phyloP scores from a whole-genome alignment of 2,797 vertebrate species.

The Podarcis siculus region DNA sequence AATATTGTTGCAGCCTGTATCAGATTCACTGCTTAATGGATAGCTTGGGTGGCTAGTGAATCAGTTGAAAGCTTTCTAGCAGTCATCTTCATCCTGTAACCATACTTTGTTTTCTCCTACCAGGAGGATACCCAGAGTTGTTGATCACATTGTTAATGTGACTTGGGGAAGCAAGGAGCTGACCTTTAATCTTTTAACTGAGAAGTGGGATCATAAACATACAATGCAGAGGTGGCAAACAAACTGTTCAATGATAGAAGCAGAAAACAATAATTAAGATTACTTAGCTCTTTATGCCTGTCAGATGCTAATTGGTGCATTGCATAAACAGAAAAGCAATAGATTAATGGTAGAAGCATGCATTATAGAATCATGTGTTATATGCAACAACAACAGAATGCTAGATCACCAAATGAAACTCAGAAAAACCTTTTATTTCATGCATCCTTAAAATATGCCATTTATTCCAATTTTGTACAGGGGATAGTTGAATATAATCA shows the following conservation, averaged over 20 bases:
- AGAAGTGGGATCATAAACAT: background rate
- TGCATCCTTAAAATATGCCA: background rate
- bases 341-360: background rate
- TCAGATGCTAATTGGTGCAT: background rate
- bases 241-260: background rate
- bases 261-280: slow-evolving; percentile 10
- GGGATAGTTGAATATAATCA: no score
- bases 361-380: background rate
- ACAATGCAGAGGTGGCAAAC: background rate
- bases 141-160: slow-evolving; percentile 12
- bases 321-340: background rate
- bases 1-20: background rate
- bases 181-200: slow-evolving; percentile 3
- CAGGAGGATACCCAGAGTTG: background rate
- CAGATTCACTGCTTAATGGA: rapidly evolving
- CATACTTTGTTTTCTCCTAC: background rate
- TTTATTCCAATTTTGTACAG: background rate
- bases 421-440: background rate
- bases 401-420: background rate
- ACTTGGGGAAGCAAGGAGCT: background rate
- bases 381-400: background rate
- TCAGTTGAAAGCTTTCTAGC: background rate
- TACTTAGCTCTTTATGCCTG: background rate
- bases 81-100: no score
- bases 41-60: background rate